phyloP scores from a whole-genome alignment of 2,888 invertebrate genomes.

The Andrena camellia region DNA sequence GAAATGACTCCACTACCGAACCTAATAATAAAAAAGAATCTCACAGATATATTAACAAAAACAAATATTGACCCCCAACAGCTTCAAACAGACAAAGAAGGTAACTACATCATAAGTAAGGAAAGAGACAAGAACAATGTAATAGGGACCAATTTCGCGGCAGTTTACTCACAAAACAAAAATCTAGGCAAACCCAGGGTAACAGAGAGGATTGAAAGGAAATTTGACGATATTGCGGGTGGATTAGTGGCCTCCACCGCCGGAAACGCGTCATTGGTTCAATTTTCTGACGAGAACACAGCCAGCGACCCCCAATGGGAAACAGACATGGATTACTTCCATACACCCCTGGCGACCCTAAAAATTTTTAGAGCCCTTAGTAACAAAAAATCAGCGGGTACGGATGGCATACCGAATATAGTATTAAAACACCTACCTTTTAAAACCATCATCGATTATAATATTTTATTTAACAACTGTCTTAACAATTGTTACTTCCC shows the following conservation, averaged over 20 bases:
- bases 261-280: no score
- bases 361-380: no score
- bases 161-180: neutral
- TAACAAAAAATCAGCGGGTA: neutral
- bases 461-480: neutral
- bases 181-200: neutral
- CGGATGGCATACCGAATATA: neutral
- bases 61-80: neutral
- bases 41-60: neutral
- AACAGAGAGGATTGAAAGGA: neutral
- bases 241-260: no score
- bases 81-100: neutral
- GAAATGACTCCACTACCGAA: neutral
- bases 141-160: neutral
- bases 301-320: no score
- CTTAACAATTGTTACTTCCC: slow-evolving; percentile 18
- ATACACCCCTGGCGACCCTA: no score
- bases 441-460: neutral
- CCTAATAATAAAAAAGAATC: neutral
- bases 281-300: no score
- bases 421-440: neutral
- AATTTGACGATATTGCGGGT: fast-evolving
- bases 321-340: no score
- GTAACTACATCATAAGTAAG: neutral
- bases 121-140: neutral